Base-by-base conservation (phyloP, 2,888 invertebrate species). In the Drosophila atripex region DNA sequence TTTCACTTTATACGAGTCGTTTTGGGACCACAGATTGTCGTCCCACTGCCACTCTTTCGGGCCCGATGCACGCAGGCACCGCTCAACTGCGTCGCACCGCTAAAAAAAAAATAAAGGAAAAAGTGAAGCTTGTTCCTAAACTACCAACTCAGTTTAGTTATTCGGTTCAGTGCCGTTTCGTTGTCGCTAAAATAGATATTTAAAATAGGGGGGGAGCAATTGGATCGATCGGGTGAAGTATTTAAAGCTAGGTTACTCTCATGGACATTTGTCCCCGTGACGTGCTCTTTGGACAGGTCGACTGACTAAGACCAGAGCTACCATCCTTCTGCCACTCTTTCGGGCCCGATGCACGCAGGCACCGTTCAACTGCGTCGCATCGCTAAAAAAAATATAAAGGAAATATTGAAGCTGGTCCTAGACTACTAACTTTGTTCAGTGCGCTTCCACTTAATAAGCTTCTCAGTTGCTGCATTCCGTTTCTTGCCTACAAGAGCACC, bases 51-150 rank as follows among this genome's bases (percentile, higher is more conserved):
- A 11, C 12, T 35, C 11, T 58, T 18, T 35, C 8, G n/a, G 18
- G 25, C 60, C 60, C 16, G 39, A 61, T 61, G 61, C 45, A 28
- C 59, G 72, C 78, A 78, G 78, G 78, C 50, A 78, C 89, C 71
- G 89, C 47, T 88, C 87, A 84, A 88, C 89, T 82, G 80, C 85
- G 68, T 71, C 71, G 75, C 73, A 88, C 80, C 72, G 87, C 89
- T 88, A 14, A 82, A 60, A 39, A 88, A 88, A 83, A 58, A 49
- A 70, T 71, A 82, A 77, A 74, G 65, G 66, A 73, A 77, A 80
- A 72, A n/a, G 71, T 75, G 60, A 47, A 68, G 54, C 53, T 55
- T 58, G 68, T 57, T 65, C 76, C 84, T 75, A 77, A 46, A 14
- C 68, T 68, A 69, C 61, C 61, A 41, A 39, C 25, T 25, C 25